Evolutionary conservation across 1,140 invertebrate species (phyloP), one percentile per base, ranked within the genome.

Genomic region (Oncopodura yosiiana): DNA sequence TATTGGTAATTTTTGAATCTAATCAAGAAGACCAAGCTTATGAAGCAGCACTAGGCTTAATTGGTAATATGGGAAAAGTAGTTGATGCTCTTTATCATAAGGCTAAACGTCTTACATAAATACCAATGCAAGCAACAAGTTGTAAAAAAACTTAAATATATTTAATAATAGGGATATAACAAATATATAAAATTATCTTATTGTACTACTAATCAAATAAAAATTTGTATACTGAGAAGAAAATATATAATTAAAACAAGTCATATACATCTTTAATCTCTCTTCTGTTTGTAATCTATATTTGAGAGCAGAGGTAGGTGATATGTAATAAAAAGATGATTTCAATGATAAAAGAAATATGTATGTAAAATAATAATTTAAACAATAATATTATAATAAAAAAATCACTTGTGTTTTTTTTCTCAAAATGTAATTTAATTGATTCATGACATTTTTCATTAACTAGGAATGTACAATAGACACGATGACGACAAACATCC

Each of bases 1-100:
- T 99, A 12, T 74, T 99, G 26, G 92, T 99, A 63, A 89, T 99
- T 9, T 99, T 96, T 73, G 94, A 99, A 71, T 89, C 92, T 67
- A 85, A 84, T 43, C 79, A 83, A n/a, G 79, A 86, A 37, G 94
- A 99, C 68, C 94, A 94, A 70, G 97, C 94, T 4, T 99, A 97
- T 66, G 91, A 94, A 76, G 87, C 89, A 66, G 90, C 94, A 36
- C 74, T 99, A 65, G 92, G 96, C 69, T 96, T 91, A 19, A 93
- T 99, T 70, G 91, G 95, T 66, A 94, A 87, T 69, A 95, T 99
- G 90, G 93, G 94, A 63, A 98, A 98, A 78, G 95, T 97, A 63
- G 92, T 98, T 44, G 94, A 98, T 73, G 92, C 92, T 32, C 78
- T 98, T 53, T 98, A 97, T 75, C 88, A 94, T 75, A 95, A 96